phyloP scores from a whole-genome alignment of 2,113 vertebrate genomes.

The Anguilla japonica region DNA sequence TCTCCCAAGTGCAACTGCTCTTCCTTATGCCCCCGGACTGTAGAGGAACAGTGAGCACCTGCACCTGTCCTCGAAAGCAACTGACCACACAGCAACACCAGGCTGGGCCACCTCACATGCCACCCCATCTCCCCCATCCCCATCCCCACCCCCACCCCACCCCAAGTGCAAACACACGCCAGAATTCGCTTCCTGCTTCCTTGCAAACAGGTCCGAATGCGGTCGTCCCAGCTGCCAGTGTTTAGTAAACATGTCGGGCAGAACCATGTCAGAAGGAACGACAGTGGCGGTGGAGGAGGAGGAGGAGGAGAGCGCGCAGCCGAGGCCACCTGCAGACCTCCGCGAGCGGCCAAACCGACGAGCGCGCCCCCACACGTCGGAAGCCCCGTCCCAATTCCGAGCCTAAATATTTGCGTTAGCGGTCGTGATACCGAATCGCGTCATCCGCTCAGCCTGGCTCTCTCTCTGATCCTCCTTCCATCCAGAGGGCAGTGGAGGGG shows the following conservation, averaged over 20 bases:
- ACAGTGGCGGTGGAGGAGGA: conserved; percentile 21
- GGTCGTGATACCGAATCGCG: not conserved
- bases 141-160: not conserved
- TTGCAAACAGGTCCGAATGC: conserved; percentile 51
- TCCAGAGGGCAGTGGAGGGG: conserved; percentile 28
- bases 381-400: not conserved
- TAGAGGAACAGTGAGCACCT: not conserved
- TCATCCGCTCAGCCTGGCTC: not conserved
- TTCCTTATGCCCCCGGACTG: not conserved
- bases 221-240: conserved; percentile 59
- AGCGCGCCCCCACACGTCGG: not conserved
- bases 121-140: not conserved
- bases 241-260: conserved; percentile 68
- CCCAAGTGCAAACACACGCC: not conserved
- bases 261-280: conserved; percentile 40
- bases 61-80: not conserved
- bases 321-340: conserved; percentile 56
- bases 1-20: not conserved
- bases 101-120: not conserved
- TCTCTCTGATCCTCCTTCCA: not conserved
- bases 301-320: conserved; percentile 26
- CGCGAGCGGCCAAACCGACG: not conserved
- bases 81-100: not conserved
- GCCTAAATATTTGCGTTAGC: conserved; percentile 20
- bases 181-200: not conserved